Base-by-base conservation (phyloP, 2,888 invertebrate species). In the Acanthosepion esculentum region DNA sequence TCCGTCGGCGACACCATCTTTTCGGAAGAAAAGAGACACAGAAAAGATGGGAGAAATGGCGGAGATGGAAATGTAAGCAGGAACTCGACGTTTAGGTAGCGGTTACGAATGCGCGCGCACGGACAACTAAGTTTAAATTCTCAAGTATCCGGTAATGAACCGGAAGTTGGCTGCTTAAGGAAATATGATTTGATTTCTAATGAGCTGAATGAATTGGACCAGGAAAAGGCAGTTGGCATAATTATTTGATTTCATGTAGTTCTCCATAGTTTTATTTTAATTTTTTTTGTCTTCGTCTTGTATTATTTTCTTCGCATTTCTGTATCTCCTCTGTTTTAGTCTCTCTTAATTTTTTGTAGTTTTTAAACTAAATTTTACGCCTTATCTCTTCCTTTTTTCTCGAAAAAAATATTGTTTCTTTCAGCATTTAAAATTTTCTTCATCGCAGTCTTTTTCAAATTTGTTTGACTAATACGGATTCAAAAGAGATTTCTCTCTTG, bases 61-160 rank as follows among this genome's bases (percentile, higher is more conserved):
- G 18, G n/a, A n/a, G 78, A 12, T n/a, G 3, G 15, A 78, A 78
- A 78, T 33, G n/a, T 78, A n/a, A 15, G 15, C 18, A n/a, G n/a
- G 78, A 78, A 78, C 78, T n/a, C 15, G 18, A n/a, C n/a, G 78
- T 78, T 78, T 78, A n/a, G 78, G n/a, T n/a, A 78, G 78, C 78
- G 78, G 12, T 78, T 78, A n/a, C n/a, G 15, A 78, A 78, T 78
- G 78, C 78, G n/a, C n/a, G 78, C n/a, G 78, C 78, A 78, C n/a
- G 78, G 78, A 78, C 78, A 78, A n/a, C 78, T 33, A 33, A n/a
- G 78, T 78, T 78, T 78, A 78, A 78, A 78, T n/a, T 78, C n/a
- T 78, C 78, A 78, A 78, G 78, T 33, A 78, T 78, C 78, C n/a
- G 78, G 78, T 78, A 78, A 78, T 78, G 78, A 78, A 78, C 78